phyloP scores from a whole-genome alignment of 2,888 invertebrate species.

The Epirrhoe alternata region DNA sequence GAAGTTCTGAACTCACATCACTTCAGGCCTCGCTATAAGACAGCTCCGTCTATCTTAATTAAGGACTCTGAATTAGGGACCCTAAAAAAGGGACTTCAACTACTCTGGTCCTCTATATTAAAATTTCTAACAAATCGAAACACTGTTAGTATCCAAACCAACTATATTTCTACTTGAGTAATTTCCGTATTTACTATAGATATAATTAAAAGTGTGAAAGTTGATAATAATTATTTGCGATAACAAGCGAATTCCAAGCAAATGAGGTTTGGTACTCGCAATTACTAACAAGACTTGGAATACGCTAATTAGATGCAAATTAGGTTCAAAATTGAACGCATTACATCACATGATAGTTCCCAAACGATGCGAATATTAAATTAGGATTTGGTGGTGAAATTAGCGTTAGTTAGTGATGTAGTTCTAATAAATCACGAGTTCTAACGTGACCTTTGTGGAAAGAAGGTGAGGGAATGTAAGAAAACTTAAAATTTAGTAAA shows the following conservation, averaged over 20 bases:
- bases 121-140: too few relatives aligned
- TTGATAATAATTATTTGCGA: not conserved
- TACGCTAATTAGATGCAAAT: slow-evolving; percentile 27
- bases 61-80: too few relatives aligned
- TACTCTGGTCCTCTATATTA: too few relatives aligned
- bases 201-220: too few relatives aligned
- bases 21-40: too few relatives aligned
- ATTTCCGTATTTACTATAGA: too few relatives aligned
- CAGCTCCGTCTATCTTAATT: too few relatives aligned
- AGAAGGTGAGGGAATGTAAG: not conserved
- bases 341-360: slow-evolving; percentile 41
- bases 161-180: too few relatives aligned
- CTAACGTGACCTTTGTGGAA: not conserved
- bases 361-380: slow-evolving; percentile 42
- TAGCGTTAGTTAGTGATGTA: slow-evolving; percentile 15
- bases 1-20: too few relatives aligned
- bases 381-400: slow-evolving; percentile 35
- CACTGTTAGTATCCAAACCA: too few relatives aligned
- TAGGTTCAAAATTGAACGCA: slow-evolving; percentile 42
- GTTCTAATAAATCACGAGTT: slow-evolving; percentile 23
- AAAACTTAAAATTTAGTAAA: not conserved
- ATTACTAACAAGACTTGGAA: not conserved
- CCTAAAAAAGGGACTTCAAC: too few relatives aligned
- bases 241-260: not conserved
- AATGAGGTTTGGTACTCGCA: not conserved